A percentile compares a stretch with the other conserved stretches of the same genome.
Evolutionary conservation across 37 sponge, comb jelly and placozoan genomes (phyloP).

Genomic region (Mnemiopsis leidyi): DNA sequence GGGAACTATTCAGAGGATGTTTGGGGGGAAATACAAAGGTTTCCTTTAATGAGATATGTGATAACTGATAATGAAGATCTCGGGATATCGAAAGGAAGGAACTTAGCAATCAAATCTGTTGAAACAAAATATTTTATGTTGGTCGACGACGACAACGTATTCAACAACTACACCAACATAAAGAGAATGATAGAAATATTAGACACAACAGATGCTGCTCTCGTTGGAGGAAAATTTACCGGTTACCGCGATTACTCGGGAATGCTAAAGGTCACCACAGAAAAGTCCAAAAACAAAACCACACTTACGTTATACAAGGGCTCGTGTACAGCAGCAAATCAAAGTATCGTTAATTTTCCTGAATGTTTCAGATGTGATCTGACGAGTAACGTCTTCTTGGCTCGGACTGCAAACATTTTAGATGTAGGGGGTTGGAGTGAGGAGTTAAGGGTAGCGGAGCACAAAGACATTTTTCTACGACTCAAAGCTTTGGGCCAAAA

Average conservation of each 20-base stretch:
- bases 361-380: constrained; percentile 9
- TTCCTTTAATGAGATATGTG: background rate
- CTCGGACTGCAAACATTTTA: background rate
- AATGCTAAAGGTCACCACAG: background rate
- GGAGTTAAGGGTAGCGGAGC: background rate
- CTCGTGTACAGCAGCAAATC: background rate
- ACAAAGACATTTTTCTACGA: background rate
- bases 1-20: background rate
- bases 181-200: background rate
- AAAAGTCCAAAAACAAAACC: background rate
- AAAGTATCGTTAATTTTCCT: background rate
- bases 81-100: background rate
- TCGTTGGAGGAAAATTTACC: background rate
- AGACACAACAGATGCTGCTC: constrained; percentile 1
- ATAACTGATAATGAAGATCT: background rate
- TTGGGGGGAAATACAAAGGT: background rate
- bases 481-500: background rate
- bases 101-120: background rate
- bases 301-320: background rate
- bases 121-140: background rate
- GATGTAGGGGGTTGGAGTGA: constrained; percentile 1
- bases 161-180: background rate
- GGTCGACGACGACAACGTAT: background rate
- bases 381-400: background rate
- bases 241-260: background rate